A percentile compares a stretch with the other conserved stretches of the same genome.
phyloP scores from a whole-genome alignment of 2,797 vertebrate species.

The Margarornis squamiger region DNA sequence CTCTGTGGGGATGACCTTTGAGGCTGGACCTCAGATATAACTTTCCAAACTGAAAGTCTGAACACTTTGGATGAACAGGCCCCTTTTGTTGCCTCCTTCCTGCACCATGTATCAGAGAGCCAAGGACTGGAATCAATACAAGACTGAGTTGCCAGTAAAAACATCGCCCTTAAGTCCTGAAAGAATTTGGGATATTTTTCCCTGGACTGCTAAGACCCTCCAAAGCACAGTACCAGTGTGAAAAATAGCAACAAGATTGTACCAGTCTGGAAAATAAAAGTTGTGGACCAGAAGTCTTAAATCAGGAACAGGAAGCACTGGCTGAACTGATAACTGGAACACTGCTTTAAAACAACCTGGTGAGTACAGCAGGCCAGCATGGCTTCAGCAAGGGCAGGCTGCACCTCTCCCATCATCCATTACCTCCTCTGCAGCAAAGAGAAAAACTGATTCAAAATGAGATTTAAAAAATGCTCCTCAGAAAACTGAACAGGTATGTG shows the following conservation, averaged over 20 bases:
- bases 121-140: not conserved
- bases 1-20: not conserved
- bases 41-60: not conserved
- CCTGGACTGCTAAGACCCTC: not conserved
- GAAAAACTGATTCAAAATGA: not conserved
- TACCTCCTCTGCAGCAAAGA: not conserved
- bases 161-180: not conserved
- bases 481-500: fast-evolving
- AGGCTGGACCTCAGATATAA: not conserved
- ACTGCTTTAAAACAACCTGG: not conserved
- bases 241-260: not conserved
- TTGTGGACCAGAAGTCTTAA: not conserved
- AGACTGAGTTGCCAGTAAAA: not conserved
- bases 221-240: not conserved
- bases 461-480: not conserved
- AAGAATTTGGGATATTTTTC: not conserved
- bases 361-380: not conserved
- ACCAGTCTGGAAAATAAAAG: not conserved
- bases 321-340: not conserved
- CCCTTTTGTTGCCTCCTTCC: not conserved
- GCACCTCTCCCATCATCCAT: not conserved
- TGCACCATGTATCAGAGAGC: not conserved
- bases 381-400: not conserved
- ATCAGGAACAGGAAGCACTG: not conserved
- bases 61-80: not conserved